Evolutionary conservation across 2,888 invertebrate species (phyloP).

Genomic region (Conus canariensis): DNA sequence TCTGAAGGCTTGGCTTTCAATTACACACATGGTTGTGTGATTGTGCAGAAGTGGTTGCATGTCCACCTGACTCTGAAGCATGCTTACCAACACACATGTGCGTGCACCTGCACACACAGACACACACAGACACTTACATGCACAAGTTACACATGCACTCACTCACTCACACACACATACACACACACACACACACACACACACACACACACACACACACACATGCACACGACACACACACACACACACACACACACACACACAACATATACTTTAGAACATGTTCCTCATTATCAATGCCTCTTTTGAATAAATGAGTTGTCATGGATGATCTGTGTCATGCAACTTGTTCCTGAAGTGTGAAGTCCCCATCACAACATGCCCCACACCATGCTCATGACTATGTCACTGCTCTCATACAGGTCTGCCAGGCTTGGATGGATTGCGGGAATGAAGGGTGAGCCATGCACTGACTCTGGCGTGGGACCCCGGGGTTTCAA

Average conservation of each 20-base stretch:
- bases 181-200: constrained; percentile 18
- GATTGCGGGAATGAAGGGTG: constrained; percentile 71
- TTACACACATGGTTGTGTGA: too few species aligned
- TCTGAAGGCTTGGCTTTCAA: too few species aligned
- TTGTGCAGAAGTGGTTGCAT: too few species aligned
- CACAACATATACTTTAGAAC: not conserved
- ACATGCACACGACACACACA: not conserved
- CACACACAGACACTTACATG: not conserved
- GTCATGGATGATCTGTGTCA: too few species aligned
- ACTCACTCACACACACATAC: not conserved
- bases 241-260: constrained; percentile 7
- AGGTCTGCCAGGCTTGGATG: constrained; percentile 67
- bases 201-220: not conserved
- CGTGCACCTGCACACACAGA: not conserved
- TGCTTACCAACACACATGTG: not conserved
- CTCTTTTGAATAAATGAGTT: too few species aligned
- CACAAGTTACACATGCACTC: not conserved
- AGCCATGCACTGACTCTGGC: constrained; percentile 57
- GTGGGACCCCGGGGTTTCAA: constrained; percentile 74
- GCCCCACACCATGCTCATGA: too few species aligned
- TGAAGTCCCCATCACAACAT: too few species aligned
- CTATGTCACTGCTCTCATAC: not conserved
- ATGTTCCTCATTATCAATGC: too few species aligned
- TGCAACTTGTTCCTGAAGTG: too few species aligned
- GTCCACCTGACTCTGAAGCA: too few species aligned